A percentile compares a stretch with the other conserved stretches of the same genome.
phyloP scores from a whole-genome alignment of 2,888 invertebrate species.

The Heliothis peltigera region DNA sequence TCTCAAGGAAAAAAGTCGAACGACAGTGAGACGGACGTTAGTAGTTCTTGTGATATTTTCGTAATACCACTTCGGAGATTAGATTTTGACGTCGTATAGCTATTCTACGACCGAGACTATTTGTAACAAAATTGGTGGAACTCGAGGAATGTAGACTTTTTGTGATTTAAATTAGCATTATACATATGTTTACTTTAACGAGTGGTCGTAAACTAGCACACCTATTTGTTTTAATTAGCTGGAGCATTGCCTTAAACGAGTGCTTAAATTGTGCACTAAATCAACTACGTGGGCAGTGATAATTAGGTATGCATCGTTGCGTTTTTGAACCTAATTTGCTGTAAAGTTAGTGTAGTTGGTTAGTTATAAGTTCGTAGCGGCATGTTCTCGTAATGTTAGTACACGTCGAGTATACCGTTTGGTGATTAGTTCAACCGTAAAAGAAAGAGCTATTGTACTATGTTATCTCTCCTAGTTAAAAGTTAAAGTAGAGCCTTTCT shows the following conservation, averaged over 20 bases:
- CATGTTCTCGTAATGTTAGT: conserved; percentile 23
- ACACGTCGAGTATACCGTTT: conserved; percentile 24
- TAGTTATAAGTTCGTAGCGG: conserved; percentile 16
- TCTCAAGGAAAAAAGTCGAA: conserved; percentile 56
- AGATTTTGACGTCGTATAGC: conserved; percentile 29
- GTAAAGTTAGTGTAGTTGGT: conserved; percentile 9
- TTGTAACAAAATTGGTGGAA: conserved; percentile 18
- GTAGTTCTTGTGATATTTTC: conserved; percentile 51
- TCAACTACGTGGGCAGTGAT: conserved; percentile 20
- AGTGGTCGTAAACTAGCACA: conserved; percentile 8
- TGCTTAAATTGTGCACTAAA: conserved; percentile 27
- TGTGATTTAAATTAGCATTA: conserved; percentile 16
- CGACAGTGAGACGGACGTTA: conserved; percentile 49
- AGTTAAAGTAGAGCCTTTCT: conserved; percentile 7
- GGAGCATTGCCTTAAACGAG: conserved; percentile 7
- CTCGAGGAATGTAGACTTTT: neutral
- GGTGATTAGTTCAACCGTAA: conserved; percentile 31
- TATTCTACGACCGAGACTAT: conserved; percentile 10
- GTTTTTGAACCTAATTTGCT: conserved; percentile 19
- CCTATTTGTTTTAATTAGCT: conserved; percentile 19
- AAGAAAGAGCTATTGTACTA: conserved; percentile 20
- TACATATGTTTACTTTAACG: conserved; percentile 15
- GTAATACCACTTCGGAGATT: conserved; percentile 50
- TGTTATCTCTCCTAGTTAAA: conserved; percentile 6
- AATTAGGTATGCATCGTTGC: conserved; percentile 31